Base-by-base conservation (phyloP, 2,797 vertebrate genomes). In the Antennarius maculatus region DNA sequence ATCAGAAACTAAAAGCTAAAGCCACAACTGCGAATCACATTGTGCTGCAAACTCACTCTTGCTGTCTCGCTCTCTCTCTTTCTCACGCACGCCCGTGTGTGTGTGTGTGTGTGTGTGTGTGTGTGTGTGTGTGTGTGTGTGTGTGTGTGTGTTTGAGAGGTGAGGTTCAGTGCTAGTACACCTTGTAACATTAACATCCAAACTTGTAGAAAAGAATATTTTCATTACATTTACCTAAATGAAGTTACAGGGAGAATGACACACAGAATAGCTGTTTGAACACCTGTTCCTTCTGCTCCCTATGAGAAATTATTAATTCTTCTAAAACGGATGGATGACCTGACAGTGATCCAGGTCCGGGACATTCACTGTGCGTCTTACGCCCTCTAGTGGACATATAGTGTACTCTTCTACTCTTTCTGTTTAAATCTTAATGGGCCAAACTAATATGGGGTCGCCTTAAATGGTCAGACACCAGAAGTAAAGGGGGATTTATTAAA, bases 361-460 rank as follows among this genome's bases (percentile, higher is more conserved):
- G 7, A 28, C 11, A 15, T 14, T 49, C 8, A 45, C 12, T 46
- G 46, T 4, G 42, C 34, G 23, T 58, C 6, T 74, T 31, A 31
- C 41, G 68, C 69, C 83, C 58, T 61, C 88, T 89, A 54, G 49
- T 76, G 88, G 85, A 54, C 3, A 39, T 14, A 29, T 39, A 34
- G 31, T 23, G 23, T 23, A 23, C 23, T 23, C 23, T 23, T 23
- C 1, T 2, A 23, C 23, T 23, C 23, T 23, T 23, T 23, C 23
- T 23, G 23, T 34, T 34, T 34, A 8, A 6, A 34, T 34, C 31
- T 34, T 8, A 34, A 34, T 34, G 31, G 31, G 8, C 31, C 31
- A 34, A 34, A 34, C 31, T 8, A 34, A 5, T 34, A 3, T 34
- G 8, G 5, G 31, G 31, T 34, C 23, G 23, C 23, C 23, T 23